Base-by-base conservation (phyloP, 1,140 invertebrate species). In the Zelostemma sp. region DNA sequence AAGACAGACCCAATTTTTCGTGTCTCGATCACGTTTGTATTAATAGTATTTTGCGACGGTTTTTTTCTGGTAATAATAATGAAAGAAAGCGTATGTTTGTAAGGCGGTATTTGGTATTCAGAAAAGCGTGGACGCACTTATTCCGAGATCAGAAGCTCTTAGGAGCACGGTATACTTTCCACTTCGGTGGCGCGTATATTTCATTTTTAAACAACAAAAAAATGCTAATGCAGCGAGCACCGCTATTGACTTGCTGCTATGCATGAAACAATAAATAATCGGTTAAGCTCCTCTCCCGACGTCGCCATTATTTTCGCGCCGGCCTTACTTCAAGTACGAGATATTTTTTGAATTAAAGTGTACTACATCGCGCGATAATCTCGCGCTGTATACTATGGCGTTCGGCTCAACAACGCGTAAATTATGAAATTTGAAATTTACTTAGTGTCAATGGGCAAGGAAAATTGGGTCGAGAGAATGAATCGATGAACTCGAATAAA, bases 171-270 rank as follows among this genome's bases (percentile, higher is more conserved):
- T 74, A 73, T 73, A 69, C 75, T 79, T 75, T 77, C 73, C 69
- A 77, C 72, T 70, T 74, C 77, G 73, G 68, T 70, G 72, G 69
- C 54, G 43, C 73, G 72, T 80, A 84, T 84, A 83, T 84, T 84
- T 83, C 81, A 83, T 83, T 84, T 84, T 83, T 84, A 83, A 84
- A 84, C 82, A 84, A 84, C 82, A 83, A 83, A 83, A 84, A 84
- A 82, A 84, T 84, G 80, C 79, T 83, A 84, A 84, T 84, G 77
- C 74, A 70, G 64, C 69, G 38, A 60, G 57, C 68, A 70, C 68
- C 78, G 76, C 79, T 81, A 84, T 83, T 79, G 82, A 80, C 77
- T 80, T 70, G 72, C 46, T 59, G 62, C 79, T 80, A 79, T 79
- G 79, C 79, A 80, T 81, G 80, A 83, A 82, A 83, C 82, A 82